phyloP scores from a whole-genome alignment of 2,888 invertebrate genomes.

The Synanthedon formicaeformis region DNA sequence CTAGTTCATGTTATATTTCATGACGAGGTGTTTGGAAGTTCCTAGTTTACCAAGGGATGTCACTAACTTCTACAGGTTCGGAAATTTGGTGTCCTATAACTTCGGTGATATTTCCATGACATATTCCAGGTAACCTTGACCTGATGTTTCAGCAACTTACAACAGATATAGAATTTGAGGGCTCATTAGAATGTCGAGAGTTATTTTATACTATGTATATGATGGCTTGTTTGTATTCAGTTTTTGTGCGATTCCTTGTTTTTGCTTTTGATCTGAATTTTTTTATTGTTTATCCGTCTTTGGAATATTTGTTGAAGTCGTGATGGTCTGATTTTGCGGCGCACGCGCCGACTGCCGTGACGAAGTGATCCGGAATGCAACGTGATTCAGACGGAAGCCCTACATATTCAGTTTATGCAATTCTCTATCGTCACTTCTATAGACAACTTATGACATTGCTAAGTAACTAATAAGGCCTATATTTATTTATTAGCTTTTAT shows the following conservation, averaged over 20 bases:
- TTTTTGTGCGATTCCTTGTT: conserved; percentile 12
- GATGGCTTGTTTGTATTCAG: too few relatives aligned
- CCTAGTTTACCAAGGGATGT: too few relatives aligned
- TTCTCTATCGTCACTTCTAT: conserved; percentile 43
- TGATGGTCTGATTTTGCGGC: conserved; percentile 51
- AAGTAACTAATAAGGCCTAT: background rate
- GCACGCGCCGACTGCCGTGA: conserved; percentile 51
- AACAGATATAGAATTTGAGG: background rate
- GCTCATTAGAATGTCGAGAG: background rate
- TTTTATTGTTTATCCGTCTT: conserved; percentile 27
- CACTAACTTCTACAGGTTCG: too few relatives aligned
- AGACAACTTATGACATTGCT: conserved; percentile 38
- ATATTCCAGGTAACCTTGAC: too few relatives aligned
- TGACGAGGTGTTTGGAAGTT: too few relatives aligned
- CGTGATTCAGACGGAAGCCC: conserved; percentile 68
- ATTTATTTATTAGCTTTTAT: background rate
- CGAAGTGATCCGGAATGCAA: conserved; percentile 62
- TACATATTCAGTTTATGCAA: conserved; percentile 64
- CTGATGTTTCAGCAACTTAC: too few relatives aligned
- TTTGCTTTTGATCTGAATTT: conserved; percentile 12
- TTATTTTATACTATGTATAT: background rate
- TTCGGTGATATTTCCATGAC: too few relatives aligned
- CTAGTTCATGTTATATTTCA: too few relatives aligned
- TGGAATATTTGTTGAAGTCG: conserved; percentile 40
- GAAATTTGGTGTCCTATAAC: too few relatives aligned